These are phyloP conservation scores for Callospermophilus lateralis DNA, from an alignment of 2,113 vertebrate species.

Conservation along the genomic window DNA sequence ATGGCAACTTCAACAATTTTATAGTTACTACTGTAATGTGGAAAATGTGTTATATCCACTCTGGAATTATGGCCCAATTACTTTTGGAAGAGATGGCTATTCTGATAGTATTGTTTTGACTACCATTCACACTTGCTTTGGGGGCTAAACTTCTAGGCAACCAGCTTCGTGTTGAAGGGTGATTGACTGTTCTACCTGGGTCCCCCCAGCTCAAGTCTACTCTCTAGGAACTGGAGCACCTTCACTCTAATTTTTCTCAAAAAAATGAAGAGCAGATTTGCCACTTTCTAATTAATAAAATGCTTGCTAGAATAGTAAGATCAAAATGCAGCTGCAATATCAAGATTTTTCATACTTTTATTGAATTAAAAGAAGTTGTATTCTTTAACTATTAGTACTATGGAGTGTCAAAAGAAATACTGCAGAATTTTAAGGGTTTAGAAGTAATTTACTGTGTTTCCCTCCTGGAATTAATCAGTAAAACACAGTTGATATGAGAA, in stretches of 20 bases:
- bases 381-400: conserved; percentile 12
- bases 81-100: conserved; percentile 25
- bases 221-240: neutral
- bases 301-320: neutral
- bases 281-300: conserved; percentile 18
- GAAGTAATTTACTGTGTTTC: neutral
- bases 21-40: neutral
- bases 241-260: conserved; percentile 6
- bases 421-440: conserved; percentile 39
- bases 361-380: neutral
- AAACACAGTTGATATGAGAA: conserved; percentile 32
- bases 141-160: conserved; percentile 19
- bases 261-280: neutral
- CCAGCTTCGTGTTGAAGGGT: neutral
- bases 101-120: conserved; percentile 4
- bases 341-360: neutral
- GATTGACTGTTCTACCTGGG: neutral
- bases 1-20: neutral
- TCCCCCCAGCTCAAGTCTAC: neutral
- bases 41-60: neutral
- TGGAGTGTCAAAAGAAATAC: neutral
- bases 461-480: neutral
- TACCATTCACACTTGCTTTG: neutral
- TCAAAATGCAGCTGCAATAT: neutral
- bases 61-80: neutral